Percentiles rank a stretch among this genome's conserved stretches.
These are phyloP conservation scores for Noturus placidus DNA, from an alignment of 2,113 vertebrate genomes.

Conservation along the genomic window DNA sequence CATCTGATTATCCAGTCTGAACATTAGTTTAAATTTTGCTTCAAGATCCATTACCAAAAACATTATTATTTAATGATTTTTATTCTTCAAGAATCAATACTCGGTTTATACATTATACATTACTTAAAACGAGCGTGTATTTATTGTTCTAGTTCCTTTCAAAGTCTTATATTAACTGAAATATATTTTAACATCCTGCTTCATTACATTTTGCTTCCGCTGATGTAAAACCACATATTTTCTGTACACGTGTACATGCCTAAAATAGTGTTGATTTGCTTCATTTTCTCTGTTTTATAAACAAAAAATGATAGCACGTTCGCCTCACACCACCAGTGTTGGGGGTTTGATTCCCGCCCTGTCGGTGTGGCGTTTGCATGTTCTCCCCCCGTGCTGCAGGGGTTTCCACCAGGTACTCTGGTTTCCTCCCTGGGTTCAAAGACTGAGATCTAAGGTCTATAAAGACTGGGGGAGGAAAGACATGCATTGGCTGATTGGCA, in stretches of 20 bases:
- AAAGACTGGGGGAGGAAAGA: too few species aligned
- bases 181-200: not conserved
- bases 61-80: constrained; percentile 4
- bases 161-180: not conserved
- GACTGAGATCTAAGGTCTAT: too few species aligned
- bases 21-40: constrained; percentile 1
- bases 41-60: not conserved
- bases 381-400: too few species aligned
- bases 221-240: not conserved
- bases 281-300: too few species aligned
- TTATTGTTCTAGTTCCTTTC: not conserved
- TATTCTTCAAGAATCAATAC: not conserved
- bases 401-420: too few species aligned
- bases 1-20: constrained; percentile 1
- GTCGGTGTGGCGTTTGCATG: too few species aligned
- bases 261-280: too few species aligned
- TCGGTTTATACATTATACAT: not conserved
- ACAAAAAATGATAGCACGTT: too few species aligned
- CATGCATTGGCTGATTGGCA: too few species aligned
- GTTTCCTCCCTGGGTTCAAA: too few species aligned
- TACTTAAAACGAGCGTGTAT: not conserved
- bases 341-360: too few species aligned
- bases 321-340: too few species aligned
- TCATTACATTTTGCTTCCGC: not conserved
- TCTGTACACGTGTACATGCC: not conserved